Base-by-base conservation (phyloP, 2,888 invertebrate species). In the Thalpophila matura region DNA sequence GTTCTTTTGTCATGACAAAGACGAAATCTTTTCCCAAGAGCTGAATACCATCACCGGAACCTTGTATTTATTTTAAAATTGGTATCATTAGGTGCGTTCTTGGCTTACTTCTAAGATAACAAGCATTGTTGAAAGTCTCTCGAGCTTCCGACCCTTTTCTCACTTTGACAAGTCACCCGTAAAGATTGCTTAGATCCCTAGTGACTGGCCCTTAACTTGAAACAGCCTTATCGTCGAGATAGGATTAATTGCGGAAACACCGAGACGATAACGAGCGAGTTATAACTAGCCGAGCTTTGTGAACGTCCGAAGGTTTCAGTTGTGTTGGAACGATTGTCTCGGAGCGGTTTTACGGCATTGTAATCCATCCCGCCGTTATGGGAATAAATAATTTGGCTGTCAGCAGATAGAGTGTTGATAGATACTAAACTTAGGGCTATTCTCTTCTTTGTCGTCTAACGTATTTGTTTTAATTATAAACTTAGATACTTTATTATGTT, bases 51-150 rank as follows among this genome's bases (percentile, higher is more conserved):
- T 72, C 57, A 59, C 61, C 59, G 73, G 77, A 77, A 79, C 74
- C 80, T 84, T 81, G 85, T 89, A 90, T 90, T 91, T 91, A 91
- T 90, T 91, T 90, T 89, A 91, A 93, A 92, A 78, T 79, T 88
- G 91, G 91, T 92, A 92, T 93, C 94, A 93, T 94, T 93, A 92
- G 87, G 86, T 86, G 86, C 84, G 87, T 91, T 91, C 91, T 91
- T 90, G 88, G 89, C 90, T 91, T 90, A 89, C 90, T 93, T 93
- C 89, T 92, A 89, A 92, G 94, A 93, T 94, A 95, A 94, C 94
- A 93, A 93, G 94, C 93, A 94, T 94, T 95, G 94, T 95, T 94
- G 94, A 94, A 92, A 93, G 91, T 93, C 93, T 92, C 93, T 90
- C 88, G 90, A 92, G 93, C 86, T 89, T 88, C 90, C 90, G 93